phyloP scores from a whole-genome alignment of 2,888 invertebrate species.

The Blastobasis lacticolella region DNA sequence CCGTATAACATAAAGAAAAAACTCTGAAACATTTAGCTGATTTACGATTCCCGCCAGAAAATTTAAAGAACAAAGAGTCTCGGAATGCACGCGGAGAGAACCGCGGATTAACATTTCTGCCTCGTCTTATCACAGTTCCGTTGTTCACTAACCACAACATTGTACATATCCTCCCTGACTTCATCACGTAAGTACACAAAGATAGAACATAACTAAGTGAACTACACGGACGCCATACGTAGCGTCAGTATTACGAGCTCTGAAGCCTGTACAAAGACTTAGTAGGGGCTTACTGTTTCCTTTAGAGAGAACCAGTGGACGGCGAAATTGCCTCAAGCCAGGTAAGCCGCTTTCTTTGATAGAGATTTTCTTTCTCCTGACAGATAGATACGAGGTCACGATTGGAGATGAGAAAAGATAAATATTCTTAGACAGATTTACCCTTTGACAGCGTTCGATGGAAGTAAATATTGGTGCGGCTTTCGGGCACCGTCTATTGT shows the following conservation, averaged over 20 bases:
- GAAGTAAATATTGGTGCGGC: conserved; percentile 2
- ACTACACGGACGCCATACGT: neutral
- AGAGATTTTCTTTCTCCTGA: conserved; percentile 26
- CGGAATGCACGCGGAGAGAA: too few relatives aligned
- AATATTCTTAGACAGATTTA: conserved; percentile 1
- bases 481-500: neutral
- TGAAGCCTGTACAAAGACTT: conserved; percentile 42
- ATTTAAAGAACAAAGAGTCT: too few relatives aligned
- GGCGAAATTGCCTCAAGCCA: conserved; percentile 66
- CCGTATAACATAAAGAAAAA: too few relatives aligned
- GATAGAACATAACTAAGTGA: neutral
- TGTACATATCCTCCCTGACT: too few relatives aligned
- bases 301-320: conserved; percentile 61
- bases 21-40: too few relatives aligned
- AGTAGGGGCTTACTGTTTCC: conserved; percentile 49
- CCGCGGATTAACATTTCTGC: too few relatives aligned
- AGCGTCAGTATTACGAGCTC: conserved; percentile 1
- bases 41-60: too few relatives aligned
- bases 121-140: too few relatives aligned
- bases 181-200: too few relatives aligned
- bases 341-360: conserved; percentile 69
- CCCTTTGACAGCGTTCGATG: neutral
- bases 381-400: conserved; percentile 16
- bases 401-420: neutral
- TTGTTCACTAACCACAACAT: too few relatives aligned